Conservation (phyloP, 2,113 vertebrate species). For the Globicephala melas region DNA sequence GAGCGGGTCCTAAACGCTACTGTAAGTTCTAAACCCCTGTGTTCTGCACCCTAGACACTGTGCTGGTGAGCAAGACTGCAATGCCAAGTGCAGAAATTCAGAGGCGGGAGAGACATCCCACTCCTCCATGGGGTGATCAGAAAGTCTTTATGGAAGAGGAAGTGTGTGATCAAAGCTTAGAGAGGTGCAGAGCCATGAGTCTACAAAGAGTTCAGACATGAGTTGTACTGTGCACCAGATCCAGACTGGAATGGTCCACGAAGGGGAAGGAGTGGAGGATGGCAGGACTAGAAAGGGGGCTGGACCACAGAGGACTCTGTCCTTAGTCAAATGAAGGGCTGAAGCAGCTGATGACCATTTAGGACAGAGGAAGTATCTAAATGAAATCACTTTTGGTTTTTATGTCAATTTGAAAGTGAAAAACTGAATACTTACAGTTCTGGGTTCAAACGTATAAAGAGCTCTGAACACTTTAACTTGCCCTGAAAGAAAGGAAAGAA, state of each 20-base stretch:
- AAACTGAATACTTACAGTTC: conserved; percentile 90
- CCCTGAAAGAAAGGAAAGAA: conserved; percentile 81
- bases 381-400: background rate
- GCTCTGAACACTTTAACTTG: conserved; percentile 98
- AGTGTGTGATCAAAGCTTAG: background rate
- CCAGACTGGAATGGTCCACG: background rate
- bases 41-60: background rate
- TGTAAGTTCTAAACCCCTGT: background rate
- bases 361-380: background rate
- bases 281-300: background rate
- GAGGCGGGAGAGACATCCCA: background rate
- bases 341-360: background rate
- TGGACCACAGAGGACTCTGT: background rate
- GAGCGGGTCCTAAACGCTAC: background rate
- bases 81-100: background rate
- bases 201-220: background rate
- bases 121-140: background rate
- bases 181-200: background rate
- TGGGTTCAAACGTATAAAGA: conserved; percentile 95
- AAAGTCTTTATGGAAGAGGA: background rate
- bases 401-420: background rate
- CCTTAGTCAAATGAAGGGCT: background rate
- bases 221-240: background rate
- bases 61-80: background rate
- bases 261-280: background rate